phyloP scores from a whole-genome alignment of 2,888 invertebrate species.

The Papilio elwesi region DNA sequence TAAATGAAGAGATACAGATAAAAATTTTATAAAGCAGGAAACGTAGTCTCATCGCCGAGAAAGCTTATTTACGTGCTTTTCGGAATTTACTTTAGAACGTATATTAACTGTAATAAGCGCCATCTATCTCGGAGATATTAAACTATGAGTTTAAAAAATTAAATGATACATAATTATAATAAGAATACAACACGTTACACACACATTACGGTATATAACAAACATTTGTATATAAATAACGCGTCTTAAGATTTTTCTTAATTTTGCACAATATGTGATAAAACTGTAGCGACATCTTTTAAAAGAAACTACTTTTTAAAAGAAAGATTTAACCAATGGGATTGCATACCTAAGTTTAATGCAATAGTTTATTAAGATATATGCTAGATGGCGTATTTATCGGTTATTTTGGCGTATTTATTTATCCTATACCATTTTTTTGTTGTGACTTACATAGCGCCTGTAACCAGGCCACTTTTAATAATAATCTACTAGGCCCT shows the following conservation, averaged over 20 bases:
- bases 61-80: neutral
- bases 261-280: no score
- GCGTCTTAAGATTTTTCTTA: no score
- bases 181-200: no score
- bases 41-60: neutral
- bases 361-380: neutral
- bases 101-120: neutral
- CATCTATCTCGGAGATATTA: constrained; percentile 7
- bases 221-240: no score
- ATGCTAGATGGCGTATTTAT: constrained; percentile 2
- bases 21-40: neutral
- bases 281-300: neutral
- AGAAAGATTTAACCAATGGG: neutral
- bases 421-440: neutral
- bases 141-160: neutral
- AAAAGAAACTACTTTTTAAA: neutral
- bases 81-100: neutral
- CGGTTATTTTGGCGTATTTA: neutral
- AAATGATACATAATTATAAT: no score
- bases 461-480: no score
- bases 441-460: neutral
- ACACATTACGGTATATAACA: no score
- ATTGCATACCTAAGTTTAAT: neutral
- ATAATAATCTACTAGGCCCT: no score
- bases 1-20: no score